Conservation (phyloP, 2,888 invertebrate species). For the Cryptocheilus praepositus region DNA sequence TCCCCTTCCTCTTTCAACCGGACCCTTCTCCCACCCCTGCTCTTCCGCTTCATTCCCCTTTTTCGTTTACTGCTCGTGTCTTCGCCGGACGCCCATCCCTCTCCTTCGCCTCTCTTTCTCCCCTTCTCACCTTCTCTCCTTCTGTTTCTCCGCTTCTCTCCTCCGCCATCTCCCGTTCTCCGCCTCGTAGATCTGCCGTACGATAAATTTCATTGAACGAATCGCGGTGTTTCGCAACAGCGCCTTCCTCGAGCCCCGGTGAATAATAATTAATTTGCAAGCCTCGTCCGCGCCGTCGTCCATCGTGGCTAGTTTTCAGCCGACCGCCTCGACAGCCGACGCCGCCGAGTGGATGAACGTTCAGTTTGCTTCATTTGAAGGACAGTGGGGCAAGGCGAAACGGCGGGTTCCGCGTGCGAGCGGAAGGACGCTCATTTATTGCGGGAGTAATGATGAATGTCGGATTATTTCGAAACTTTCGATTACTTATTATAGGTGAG, state of each 20-base stretch:
- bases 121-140: constrained; percentile 17
- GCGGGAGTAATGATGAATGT: no score
- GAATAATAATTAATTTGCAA: constrained; percentile 45
- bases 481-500: no score
- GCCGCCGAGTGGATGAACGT: no score
- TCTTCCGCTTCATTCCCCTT: background rate
- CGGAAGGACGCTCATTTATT: no score
- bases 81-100: no score
- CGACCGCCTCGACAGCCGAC: background rate
- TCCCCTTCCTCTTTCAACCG: constrained; percentile 11
- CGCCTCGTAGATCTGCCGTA: constrained; percentile 35
- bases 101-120: background rate
- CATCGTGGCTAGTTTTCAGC: background rate
- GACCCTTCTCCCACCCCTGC: constrained; percentile 11
- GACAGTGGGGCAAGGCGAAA: no score
- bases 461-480: no score
- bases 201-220: constrained; percentile 52
- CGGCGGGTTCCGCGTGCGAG: no score
- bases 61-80: background rate
- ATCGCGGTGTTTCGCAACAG: constrained; percentile 42
- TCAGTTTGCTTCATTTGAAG: no score
- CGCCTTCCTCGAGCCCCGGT: constrained; percentile 29
- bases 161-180: background rate
- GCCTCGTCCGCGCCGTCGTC: constrained; percentile 1
- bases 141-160: background rate